Evolutionary conservation across 2,888 invertebrate species (phyloP).

Genomic region (Hedychridium roseum): DNA sequence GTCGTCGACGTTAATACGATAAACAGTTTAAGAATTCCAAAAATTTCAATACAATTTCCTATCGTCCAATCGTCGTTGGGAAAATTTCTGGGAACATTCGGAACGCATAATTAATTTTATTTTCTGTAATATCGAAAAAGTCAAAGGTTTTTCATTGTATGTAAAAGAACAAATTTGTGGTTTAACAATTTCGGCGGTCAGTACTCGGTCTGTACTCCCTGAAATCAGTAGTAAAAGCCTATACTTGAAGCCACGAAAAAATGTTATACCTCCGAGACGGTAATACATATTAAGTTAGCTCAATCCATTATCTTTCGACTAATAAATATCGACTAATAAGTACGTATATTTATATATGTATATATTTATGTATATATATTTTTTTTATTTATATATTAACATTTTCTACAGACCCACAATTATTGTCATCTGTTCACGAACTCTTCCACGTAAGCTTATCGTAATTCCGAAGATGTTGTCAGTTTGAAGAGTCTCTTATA

Average conservation of each 20-base stretch:
- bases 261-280: background rate
- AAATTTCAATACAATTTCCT: conserved; percentile 37
- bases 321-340: too few species aligned
- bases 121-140: background rate
- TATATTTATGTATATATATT: too few species aligned
- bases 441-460: too few species aligned
- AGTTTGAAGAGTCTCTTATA: too few species aligned
- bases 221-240: conserved; percentile 2
- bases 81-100: conserved; percentile 17
- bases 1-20: conserved; percentile 29
- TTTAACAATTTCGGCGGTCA: background rate
- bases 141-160: background rate
- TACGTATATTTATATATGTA: too few species aligned
- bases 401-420: too few species aligned
- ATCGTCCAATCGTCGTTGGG: conserved; percentile 20
- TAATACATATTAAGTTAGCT: background rate
- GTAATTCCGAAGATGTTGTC: too few species aligned
- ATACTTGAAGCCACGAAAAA: background rate
- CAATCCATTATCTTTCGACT: too few species aligned
- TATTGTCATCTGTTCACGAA: too few species aligned
- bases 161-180: background rate
- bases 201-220: background rate
- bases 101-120: conserved; percentile 2
- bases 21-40: conserved; percentile 34
- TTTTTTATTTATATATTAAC: too few species aligned